phyloP scores from a whole-genome alignment of 2,888 invertebrate genomes.

The Agriopis aurantiaria region DNA sequence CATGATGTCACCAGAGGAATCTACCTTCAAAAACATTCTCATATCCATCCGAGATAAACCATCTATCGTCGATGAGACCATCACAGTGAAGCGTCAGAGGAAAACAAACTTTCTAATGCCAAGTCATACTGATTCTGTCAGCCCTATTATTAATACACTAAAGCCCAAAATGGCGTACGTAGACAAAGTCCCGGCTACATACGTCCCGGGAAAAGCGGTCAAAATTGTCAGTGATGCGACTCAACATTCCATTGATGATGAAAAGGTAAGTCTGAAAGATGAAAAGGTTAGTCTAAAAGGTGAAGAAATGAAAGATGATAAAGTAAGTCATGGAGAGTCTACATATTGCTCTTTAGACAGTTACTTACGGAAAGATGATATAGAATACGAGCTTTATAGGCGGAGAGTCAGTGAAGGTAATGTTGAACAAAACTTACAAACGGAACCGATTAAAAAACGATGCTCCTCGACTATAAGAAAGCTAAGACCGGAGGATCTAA shows the following conservation, averaged over 20 bases:
- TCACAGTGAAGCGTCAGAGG: slow-evolving; percentile 70
- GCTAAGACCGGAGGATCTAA: slow-evolving; percentile 72
- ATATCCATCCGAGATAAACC: slow-evolving; percentile 78
- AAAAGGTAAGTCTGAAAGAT: slow-evolving; percentile 66
- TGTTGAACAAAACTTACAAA: slow-evolving; percentile 55
- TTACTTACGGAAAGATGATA: slow-evolving; percentile 79
- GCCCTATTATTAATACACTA: slow-evolving; percentile 61
- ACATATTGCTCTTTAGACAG: slow-evolving; percentile 84
- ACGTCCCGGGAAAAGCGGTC: slow-evolving; percentile 91
- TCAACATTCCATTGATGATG: slow-evolving; percentile 70
- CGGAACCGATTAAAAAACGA: slow-evolving; percentile 67
- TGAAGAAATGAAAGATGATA: not conserved
- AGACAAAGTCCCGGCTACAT: slow-evolving; percentile 71
- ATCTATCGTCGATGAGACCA: slow-evolving; percentile 70
- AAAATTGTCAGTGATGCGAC: slow-evolving; percentile 88
- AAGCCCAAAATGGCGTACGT: slow-evolving; percentile 79
- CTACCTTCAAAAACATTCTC: slow-evolving; percentile 77
- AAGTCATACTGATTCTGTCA: slow-evolving; percentile 69
- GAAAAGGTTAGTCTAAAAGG: not conserved
- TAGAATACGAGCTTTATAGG: slow-evolving; percentile 68
- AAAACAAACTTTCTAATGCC: slow-evolving; percentile 75
- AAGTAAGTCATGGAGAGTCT: slow-evolving; percentile 66
- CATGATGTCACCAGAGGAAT: slow-evolving; percentile 81
- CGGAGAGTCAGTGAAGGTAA: slow-evolving; percentile 78
- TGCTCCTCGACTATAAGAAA: slow-evolving; percentile 78